Evolutionary conservation across 2,888 invertebrate species (phyloP).

Genomic region (Drosophila macrospina): DNA sequence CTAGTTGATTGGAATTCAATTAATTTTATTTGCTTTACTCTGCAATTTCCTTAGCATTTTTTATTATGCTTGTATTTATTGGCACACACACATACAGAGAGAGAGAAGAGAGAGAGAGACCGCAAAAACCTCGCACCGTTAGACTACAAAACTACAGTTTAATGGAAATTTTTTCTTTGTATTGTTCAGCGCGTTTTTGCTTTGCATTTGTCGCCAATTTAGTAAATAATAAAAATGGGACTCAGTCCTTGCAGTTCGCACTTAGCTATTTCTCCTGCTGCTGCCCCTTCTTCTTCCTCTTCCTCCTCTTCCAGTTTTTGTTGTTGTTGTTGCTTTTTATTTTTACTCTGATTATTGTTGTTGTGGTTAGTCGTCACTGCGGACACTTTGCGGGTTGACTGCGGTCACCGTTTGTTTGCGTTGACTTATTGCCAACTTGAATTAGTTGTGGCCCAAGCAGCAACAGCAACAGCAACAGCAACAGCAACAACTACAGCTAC

Average conservation of each 20-base stretch:
- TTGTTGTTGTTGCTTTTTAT: not conserved
- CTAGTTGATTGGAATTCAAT: constrained; percentile 84
- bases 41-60: constrained; percentile 81
- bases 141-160: constrained; percentile 65
- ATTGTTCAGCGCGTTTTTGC: constrained; percentile 47
- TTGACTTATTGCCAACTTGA: constrained; percentile 75
- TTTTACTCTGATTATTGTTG: constrained; percentile 24
- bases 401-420: constrained; percentile 74
- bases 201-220: constrained; percentile 82
- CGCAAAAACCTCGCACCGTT: constrained; percentile 34
- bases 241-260: constrained; percentile 76
- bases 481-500: constrained; percentile 20
- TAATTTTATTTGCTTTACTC: constrained; percentile 82
- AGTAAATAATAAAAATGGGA: constrained; percentile 75
- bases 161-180: constrained; percentile 65
- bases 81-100: constrained; percentile 60
- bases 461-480: constrained; percentile 20
- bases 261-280: constrained; percentile 39
- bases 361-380: constrained; percentile 56
- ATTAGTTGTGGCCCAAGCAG: constrained; percentile 68
- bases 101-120: constrained; percentile 28
- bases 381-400: constrained; percentile 73
- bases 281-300: not conserved
- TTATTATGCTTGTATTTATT: constrained; percentile 79
- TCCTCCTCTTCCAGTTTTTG: not conserved